Conservation (phyloP, 2,113 vertebrate genomes). For the Vulpes ferrilata region DNA sequence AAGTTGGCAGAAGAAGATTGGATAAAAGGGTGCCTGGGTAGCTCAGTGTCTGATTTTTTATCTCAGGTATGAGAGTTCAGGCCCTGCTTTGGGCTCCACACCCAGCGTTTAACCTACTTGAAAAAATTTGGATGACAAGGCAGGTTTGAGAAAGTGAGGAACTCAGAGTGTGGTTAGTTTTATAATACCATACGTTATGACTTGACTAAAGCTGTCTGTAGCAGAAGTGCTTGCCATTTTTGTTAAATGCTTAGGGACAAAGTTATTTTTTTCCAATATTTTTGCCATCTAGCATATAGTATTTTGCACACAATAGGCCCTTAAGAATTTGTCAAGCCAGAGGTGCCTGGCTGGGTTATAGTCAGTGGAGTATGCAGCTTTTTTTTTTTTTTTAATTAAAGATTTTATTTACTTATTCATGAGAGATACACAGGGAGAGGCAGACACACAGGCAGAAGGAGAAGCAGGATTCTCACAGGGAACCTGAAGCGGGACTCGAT, state of each 20-base stretch:
- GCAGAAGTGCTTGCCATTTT: not conserved
- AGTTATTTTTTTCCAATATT: not conserved
- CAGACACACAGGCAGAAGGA: too few relatives aligned
- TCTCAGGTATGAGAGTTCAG: not conserved
- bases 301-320: not conserved
- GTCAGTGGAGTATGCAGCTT: not conserved
- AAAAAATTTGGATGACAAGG: not conserved
- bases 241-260: not conserved
- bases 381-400: too few relatives aligned
- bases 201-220: not conserved
- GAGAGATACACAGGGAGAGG: too few relatives aligned
- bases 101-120: not conserved
- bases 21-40: not conserved
- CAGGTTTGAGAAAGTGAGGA: slow-evolving; percentile 57
- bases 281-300: not conserved
- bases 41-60: not conserved
- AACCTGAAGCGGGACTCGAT: not conserved
- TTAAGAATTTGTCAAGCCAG: not conserved
- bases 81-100: not conserved
- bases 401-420: too few relatives aligned
- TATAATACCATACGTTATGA: not conserved
- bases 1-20: slow-evolving; percentile 19
- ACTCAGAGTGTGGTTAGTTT: slow-evolving; percentile 20
- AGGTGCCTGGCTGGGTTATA: not conserved
- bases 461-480: not conserved